Percentiles rank a stretch among this genome's conserved stretches.
Evolutionary conservation across 2,113 vertebrate genomes (phyloP).

Genomic region (Stegostoma tigrinum): DNA sequence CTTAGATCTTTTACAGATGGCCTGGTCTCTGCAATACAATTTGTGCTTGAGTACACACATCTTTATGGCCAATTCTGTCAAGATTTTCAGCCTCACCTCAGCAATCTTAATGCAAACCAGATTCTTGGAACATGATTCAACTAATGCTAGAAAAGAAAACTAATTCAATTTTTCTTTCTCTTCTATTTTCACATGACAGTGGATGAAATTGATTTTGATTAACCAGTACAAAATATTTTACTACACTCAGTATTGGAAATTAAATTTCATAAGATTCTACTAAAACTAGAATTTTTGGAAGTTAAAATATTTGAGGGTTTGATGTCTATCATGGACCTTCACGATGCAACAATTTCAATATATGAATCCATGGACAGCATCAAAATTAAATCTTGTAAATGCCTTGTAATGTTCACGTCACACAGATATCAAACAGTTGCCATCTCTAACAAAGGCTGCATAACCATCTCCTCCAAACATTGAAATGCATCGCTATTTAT

Average conservation of each 20-base stretch:
- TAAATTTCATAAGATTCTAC: neutral
- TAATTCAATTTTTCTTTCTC: neutral
- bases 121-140: neutral
- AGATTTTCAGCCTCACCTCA: neutral
- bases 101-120: neutral
- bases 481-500: neutral
- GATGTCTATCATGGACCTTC: neutral
- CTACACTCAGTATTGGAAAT: neutral
- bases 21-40: neutral
- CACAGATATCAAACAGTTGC: neutral
- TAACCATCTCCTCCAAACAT: neutral
- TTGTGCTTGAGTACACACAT: neutral
- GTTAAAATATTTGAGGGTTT: neutral
- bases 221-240: neutral
- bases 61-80: neutral
- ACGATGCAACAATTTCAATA: neutral
- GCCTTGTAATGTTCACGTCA: neutral
- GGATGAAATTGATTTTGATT: neutral
- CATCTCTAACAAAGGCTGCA: neutral
- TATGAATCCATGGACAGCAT: neutral
- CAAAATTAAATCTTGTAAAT: neutral
- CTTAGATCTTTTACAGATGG: neutral
- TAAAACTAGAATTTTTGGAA: too few relatives aligned
- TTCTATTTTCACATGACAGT: neutral
- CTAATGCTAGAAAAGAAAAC: neutral